phyloP scores from a whole-genome alignment of 1,140 invertebrate species.

The Coelopa frigida region DNA sequence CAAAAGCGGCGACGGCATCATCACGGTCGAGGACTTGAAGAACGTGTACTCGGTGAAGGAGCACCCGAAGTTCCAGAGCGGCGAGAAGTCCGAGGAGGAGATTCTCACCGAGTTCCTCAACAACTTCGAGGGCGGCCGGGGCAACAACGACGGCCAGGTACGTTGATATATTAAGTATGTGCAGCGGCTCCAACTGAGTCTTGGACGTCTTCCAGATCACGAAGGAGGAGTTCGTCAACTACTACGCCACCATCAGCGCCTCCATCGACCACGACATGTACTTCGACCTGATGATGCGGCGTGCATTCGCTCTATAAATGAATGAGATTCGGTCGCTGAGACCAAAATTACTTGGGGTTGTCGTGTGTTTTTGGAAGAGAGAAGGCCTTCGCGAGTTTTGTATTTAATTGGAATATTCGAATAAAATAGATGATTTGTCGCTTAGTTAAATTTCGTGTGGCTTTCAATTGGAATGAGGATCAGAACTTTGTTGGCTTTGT shows the following conservation, averaged over 20 bases:
- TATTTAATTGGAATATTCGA: no score
- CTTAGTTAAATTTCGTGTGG: no score
- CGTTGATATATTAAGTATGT: constrained; percentile 16
- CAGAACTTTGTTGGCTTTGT: no score
- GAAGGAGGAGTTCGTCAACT: constrained; percentile 88
- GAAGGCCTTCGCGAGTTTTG: no score
- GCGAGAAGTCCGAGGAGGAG: constrained; percentile 81
- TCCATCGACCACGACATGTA: constrained; percentile 91
- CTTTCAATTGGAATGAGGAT: no score
- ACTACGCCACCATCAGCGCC: constrained; percentile 87
- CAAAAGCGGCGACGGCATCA: constrained; percentile 73
- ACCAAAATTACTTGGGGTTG: background rate
- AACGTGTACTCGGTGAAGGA: constrained; percentile 41
- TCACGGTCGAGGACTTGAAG: constrained; percentile 76
- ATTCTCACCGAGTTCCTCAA: constrained; percentile 78
- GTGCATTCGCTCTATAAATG: constrained; percentile 77
- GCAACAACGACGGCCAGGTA: constrained; percentile 76
- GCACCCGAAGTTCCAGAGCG: constrained; percentile 66
- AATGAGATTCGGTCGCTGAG: background rate
- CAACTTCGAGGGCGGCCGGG: constrained; percentile 74
- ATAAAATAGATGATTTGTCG: no score
- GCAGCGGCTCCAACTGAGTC: background rate
- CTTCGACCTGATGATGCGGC: constrained; percentile 92
- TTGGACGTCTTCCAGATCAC: constrained; percentile 61
- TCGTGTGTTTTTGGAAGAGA: background rate